Evolutionary conservation across 2,113 vertebrate genomes (phyloP).

Genomic region (Dicaeum eximium): DNA sequence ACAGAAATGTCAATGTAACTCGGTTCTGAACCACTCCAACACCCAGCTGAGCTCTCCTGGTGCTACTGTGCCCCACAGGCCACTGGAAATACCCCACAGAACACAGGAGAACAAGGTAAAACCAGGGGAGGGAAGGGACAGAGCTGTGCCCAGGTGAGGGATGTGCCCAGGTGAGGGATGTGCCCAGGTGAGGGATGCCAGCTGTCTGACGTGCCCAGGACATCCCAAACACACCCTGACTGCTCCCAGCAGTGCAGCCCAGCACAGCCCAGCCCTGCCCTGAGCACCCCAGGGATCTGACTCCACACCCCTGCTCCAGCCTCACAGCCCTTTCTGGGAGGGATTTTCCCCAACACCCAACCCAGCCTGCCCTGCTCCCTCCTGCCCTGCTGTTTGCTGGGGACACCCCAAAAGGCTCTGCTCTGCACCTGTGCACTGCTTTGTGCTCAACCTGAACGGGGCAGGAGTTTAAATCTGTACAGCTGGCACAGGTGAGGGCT

Average conservation of each 20-base stretch:
- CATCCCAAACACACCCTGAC: not conserved
- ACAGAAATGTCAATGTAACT: accelerated
- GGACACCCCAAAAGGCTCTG: not conserved
- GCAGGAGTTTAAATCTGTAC: accelerated
- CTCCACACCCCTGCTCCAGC: not conserved
- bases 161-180: not conserved
- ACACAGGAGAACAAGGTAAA: not conserved
- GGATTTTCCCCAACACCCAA: accelerated
- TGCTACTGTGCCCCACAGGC: not conserved
- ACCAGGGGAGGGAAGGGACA: not conserved
- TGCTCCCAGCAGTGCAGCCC: not conserved
- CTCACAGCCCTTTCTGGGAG: too few species aligned
- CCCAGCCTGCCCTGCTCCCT: too few species aligned
- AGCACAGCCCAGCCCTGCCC: not conserved
- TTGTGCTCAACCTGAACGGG: accelerated
- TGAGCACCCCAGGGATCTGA: too few species aligned
- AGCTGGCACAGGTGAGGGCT: not conserved
- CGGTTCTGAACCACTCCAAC: not conserved
- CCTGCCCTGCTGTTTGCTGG: not conserved
- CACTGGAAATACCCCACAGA: not conserved
- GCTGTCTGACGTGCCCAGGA: not conserved
- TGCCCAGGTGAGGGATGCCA: not conserved
- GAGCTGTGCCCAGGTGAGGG: too few species aligned
- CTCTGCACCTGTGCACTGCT: not conserved
- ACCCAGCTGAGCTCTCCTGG: not conserved